Evolutionary conservation across 2,113 vertebrate species (phyloP).

Genomic region (Mesoclemmys tuberculata): DNA sequence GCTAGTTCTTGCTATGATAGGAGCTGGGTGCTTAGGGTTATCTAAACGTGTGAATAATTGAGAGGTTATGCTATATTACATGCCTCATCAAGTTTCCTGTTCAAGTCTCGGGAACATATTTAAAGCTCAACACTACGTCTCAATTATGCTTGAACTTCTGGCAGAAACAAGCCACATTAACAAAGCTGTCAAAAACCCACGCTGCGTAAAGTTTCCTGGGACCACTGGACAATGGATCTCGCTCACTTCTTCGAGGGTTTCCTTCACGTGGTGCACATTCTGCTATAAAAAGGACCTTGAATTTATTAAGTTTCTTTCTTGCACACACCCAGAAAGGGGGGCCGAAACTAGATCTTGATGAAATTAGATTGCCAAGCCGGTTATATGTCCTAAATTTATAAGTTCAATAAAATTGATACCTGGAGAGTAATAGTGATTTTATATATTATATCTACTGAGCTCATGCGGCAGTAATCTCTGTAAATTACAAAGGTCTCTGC

Average conservation of each 20-base stretch:
- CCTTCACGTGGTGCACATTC: slow-evolving; percentile 48
- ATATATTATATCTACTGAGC: neutral
- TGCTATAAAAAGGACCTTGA: slow-evolving; percentile 22
- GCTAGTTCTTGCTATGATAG: slow-evolving; percentile 61
- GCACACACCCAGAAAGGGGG: neutral
- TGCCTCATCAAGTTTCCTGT: slow-evolving; percentile 77
- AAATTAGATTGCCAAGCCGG: neutral
- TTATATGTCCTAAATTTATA: neutral
- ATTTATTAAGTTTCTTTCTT: slow-evolving; percentile 48
- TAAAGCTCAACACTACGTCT: slow-evolving; percentile 76
- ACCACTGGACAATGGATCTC: slow-evolving; percentile 71
- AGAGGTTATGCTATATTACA: slow-evolving; percentile 77
- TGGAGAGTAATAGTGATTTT: neutral
- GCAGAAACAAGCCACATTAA: slow-evolving; percentile 65
- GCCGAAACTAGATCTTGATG: slow-evolving; percentile 33
- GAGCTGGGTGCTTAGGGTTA: slow-evolving; percentile 71
- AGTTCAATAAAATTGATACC: neutral
- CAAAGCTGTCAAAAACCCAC: slow-evolving; percentile 75
- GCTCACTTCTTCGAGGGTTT: slow-evolving; percentile 57
- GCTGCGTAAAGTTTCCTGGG: slow-evolving; percentile 76
- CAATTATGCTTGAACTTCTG: slow-evolving; percentile 78
- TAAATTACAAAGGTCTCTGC: neutral
- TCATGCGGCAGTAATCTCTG: neutral
- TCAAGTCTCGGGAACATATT: slow-evolving; percentile 74
- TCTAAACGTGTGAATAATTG: slow-evolving; percentile 81